Evolutionary conservation across 2,888 invertebrate species (phyloP).

Genomic region (Pyrrhosoma nymphula): DNA sequence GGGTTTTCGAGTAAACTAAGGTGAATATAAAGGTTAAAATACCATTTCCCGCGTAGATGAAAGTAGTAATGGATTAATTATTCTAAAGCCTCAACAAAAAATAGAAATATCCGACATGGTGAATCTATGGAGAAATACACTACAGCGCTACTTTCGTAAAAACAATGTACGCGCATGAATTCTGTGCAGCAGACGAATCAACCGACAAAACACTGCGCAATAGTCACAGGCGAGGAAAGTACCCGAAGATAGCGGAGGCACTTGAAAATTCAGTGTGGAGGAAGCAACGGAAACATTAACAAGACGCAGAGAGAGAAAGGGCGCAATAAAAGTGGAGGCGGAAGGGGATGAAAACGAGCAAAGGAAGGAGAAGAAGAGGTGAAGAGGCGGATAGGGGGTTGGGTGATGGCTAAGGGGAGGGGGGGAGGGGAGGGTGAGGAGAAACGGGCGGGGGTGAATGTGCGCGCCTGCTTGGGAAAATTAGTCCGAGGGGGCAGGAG

Average conservation of each 20-base stretch:
- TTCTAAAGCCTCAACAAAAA: too few species aligned
- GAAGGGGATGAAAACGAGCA: conserved; percentile 6
- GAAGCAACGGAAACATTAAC: neutral
- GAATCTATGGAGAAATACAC: too few species aligned
- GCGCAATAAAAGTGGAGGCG: neutral
- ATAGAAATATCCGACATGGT: too few species aligned
- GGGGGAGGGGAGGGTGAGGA: neutral
- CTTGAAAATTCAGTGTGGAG: neutral
- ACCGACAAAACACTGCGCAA: too few species aligned
- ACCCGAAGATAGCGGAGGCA: neutral
- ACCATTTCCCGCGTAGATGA: too few species aligned
- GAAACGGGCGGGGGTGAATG: neutral
- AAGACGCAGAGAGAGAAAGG: neutral
- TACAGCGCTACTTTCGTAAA: too few species aligned
- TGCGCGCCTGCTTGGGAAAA: conserved; percentile 15
- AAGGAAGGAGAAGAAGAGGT: neutral
- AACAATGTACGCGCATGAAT: too few species aligned
- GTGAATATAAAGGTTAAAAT: too few species aligned
- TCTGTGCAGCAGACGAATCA: too few species aligned
- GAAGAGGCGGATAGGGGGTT: neutral
- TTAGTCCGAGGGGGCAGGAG: neutral
- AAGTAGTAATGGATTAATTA: too few species aligned
- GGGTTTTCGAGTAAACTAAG: too few species aligned
- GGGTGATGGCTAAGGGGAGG: neutral
- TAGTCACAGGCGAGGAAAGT: neutral